Conservation (phyloP, 2,797 vertebrate species). For the Microctenopoma steveboyesi region DNA sequence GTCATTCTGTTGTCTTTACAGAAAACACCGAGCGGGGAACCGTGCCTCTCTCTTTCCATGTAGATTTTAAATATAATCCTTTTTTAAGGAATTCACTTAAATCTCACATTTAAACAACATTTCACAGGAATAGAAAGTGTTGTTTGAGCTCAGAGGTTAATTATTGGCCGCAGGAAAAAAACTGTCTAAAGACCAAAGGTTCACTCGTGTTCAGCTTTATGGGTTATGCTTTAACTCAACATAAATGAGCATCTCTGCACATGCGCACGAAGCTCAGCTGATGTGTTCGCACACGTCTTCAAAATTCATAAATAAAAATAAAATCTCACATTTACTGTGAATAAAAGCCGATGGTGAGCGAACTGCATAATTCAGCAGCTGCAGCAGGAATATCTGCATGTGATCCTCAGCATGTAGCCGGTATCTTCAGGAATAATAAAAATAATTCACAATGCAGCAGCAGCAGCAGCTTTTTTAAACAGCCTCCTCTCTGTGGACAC, state of each 20-base stretch:
- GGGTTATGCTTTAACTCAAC: neutral
- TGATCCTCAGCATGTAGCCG: constrained; percentile 22
- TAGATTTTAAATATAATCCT: no score
- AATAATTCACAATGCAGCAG: neutral
- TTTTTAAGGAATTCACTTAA: neutral
- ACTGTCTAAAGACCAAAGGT: neutral
- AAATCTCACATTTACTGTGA: constrained; percentile 9
- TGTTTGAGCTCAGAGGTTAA: neutral
- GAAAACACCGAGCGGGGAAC: no score
- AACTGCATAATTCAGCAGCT: constrained; percentile 48
- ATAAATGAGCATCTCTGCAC: no score
- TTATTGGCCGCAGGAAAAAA: neutral
- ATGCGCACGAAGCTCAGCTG: neutral
- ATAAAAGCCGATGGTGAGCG: constrained; percentile 3
- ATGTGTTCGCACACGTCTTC: neutral
- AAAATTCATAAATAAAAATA: neutral
- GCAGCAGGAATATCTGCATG: constrained; percentile 24
- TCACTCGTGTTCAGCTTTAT: neutral
- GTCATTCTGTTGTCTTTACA: no score
- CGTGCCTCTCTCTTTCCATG: neutral
- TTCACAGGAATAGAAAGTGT: neutral
- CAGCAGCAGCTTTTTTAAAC: neutral
- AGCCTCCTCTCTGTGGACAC: neutral
- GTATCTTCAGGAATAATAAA: constrained; percentile 8
- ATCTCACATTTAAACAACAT: neutral